phyloP scores from a whole-genome alignment of 92 coral and sea anemone species.

The Nematostella vectensis region DNA sequence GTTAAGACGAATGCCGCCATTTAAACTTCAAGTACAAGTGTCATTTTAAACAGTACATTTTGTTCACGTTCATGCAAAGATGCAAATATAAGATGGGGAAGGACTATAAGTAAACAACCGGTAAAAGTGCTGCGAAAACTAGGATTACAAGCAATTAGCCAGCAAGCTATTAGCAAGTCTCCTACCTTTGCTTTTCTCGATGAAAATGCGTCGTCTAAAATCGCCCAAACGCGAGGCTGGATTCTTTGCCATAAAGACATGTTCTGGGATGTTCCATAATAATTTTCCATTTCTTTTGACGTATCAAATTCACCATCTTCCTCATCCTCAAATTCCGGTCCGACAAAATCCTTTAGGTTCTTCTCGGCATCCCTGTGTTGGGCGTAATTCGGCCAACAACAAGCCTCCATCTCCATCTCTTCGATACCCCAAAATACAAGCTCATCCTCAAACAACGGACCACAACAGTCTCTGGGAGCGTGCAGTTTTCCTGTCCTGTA shows the following conservation, averaged over 20 bases:
- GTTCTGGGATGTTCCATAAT: not conserved
- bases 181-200: constrained; percentile 78
- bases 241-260: constrained; percentile 40
- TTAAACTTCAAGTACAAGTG: too few species aligned
- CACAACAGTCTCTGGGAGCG: constrained; percentile 91
- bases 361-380: constrained; percentile 97
- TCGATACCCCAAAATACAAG: constrained; percentile 95
- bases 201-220: constrained; percentile 78
- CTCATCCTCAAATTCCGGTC: constrained; percentile 81
- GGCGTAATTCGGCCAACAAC: constrained; percentile 90
- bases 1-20: too few species aligned
- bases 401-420: constrained; percentile 95
- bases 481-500: constrained; percentile 92
- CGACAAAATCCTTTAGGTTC: constrained; percentile 81
- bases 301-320: constrained; percentile 50
- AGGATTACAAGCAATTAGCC: too few species aligned
- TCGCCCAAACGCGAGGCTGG: constrained; percentile 71
- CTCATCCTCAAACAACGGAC: constrained; percentile 86
- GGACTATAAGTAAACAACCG: too few species aligned
- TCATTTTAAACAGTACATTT: too few species aligned
- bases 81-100: too few species aligned
- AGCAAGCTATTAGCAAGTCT: too few species aligned
- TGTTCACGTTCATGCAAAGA: too few species aligned
- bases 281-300: constrained; percentile 26
- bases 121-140: too few species aligned